Evolutionary conservation across 2,888 invertebrate genomes (phyloP).

Genomic region (Argyresthia goedartella): DNA sequence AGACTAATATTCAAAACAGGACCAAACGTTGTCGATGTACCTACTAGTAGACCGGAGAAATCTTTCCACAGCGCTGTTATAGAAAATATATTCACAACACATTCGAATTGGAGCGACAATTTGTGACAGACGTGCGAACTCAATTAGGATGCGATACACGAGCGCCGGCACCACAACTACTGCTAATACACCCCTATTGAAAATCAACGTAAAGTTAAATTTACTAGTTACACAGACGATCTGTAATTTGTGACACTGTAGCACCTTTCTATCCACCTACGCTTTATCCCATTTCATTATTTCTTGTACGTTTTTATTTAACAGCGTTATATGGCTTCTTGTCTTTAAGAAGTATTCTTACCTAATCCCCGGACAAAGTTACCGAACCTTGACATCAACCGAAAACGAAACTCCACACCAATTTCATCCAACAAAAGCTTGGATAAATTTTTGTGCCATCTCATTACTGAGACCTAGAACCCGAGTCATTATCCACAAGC

Average conservation of each 20-base stretch:
- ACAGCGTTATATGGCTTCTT: no score
- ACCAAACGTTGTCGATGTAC: not conserved
- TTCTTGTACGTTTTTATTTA: no score
- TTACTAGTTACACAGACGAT: constrained; percentile 15
- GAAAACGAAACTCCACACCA: not conserved
- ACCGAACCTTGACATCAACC: not conserved
- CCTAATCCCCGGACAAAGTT: not conserved
- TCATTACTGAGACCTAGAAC: not conserved
- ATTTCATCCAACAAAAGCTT: not conserved
- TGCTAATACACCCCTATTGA: constrained; percentile 54
- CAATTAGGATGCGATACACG: constrained; percentile 63
- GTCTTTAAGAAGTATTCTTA: no score
- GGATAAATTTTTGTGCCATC: not conserved
- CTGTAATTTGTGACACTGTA: no score
- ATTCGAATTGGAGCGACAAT: constrained; percentile 57
- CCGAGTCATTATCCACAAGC: constrained; percentile 18
- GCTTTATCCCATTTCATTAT: no score
- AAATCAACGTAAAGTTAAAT: constrained; percentile 45
- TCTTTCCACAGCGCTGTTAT: constrained; percentile 13
- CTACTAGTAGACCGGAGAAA: not conserved
- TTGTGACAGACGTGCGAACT: constrained; percentile 52
- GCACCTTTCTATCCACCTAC: no score
- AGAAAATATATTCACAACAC: constrained; percentile 39
- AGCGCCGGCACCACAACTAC: constrained; percentile 47
- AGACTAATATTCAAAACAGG: not conserved